Evolutionary conservation across 2,888 invertebrate genomes (phyloP).

Genomic region (Ophion obscuratus): DNA sequence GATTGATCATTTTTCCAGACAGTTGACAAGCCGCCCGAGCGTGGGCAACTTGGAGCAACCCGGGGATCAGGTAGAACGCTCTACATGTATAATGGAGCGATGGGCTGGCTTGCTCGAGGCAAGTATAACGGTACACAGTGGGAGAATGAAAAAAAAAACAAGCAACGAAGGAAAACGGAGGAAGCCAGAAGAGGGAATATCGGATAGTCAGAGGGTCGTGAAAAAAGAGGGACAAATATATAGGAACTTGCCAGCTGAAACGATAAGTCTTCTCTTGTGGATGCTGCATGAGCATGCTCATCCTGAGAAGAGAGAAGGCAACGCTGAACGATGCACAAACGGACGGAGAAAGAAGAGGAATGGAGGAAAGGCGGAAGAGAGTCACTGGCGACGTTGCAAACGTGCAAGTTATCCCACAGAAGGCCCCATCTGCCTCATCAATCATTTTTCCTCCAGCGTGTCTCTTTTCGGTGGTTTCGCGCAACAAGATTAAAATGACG

Average conservation of each 20-base stretch:
- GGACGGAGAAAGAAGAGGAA: conserved; percentile 10
- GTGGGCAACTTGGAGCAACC: conserved; percentile 24
- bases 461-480: conserved; percentile 49
- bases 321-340: conserved; percentile 1
- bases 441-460: conserved; percentile 65
- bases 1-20: conserved; percentile 64
- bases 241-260: conserved; percentile 56
- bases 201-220: conserved; percentile 48
- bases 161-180: conserved; percentile 21
- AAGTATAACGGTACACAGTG: conserved; percentile 1
- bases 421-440: conserved; percentile 62
- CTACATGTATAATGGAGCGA: neutral
- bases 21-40: conserved; percentile 61
- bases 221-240: conserved; percentile 19
- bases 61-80: conserved; percentile 21
- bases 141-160: conserved; percentile 27
- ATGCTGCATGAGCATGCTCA: conserved; percentile 30
- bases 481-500: conserved; percentile 67
- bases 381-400: conserved; percentile 15
- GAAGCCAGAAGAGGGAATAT: conserved; percentile 53
- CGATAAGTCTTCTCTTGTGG: conserved; percentile 56
- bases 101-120: conserved; percentile 43
- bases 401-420: conserved; percentile 48
- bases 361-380: neutral
- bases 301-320: conserved; percentile 26